Conservation (phyloP, 2,113 vertebrate genomes). For the Phycodurus eques region DNA sequence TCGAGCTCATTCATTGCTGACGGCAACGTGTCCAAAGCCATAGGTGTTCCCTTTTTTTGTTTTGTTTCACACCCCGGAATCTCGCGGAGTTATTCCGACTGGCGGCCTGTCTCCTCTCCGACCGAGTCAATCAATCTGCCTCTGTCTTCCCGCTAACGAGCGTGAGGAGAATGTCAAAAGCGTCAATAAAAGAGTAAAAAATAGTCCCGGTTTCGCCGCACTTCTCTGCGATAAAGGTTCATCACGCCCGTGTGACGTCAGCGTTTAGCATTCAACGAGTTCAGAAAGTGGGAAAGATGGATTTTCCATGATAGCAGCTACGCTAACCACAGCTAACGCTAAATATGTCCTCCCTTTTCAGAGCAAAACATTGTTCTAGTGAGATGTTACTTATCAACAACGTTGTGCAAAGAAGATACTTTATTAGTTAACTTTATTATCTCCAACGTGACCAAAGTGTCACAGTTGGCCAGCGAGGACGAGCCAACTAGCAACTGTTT, state of each 20-base stretch:
- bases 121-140: slow-evolving; percentile 53
- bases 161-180: slow-evolving; percentile 5
- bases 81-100: slow-evolving; percentile 38
- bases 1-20: slow-evolving; percentile 14
- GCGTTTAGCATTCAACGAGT: background rate
- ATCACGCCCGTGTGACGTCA: background rate
- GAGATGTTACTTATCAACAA: background rate
- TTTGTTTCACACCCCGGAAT: slow-evolving; percentile 28
- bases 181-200: background rate
- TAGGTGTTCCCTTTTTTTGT: slow-evolving; percentile 14
- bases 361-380: background rate
- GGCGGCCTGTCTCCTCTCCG: slow-evolving; percentile 51
- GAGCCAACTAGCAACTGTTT: background rate
- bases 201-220: background rate
- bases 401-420: background rate
- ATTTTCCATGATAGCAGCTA: background rate
- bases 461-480: background rate
- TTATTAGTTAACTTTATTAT: background rate
- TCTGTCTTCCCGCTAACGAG: slow-evolving; percentile 12
- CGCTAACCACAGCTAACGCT: background rate
- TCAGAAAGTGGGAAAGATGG: background rate
- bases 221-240: background rate
- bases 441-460: background rate
- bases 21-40: slow-evolving; percentile 20
- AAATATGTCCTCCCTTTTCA: background rate